Conservation (phyloP, 2,888 invertebrate species). For the Zeuzera pyrina region DNA sequence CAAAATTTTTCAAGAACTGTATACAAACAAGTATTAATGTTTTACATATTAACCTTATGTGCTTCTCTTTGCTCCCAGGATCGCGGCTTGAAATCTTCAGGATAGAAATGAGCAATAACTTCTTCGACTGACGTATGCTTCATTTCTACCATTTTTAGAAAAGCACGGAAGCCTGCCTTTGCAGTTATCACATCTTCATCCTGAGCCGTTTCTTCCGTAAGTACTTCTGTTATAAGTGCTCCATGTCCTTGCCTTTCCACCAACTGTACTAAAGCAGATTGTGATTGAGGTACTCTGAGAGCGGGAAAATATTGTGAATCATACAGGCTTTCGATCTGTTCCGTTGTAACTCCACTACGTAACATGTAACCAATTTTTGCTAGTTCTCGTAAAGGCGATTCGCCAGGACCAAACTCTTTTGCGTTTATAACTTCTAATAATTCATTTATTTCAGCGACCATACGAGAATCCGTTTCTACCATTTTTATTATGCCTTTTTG, state of each 20-base stretch:
- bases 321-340: constrained; percentile 84
- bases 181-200: constrained; percentile 85
- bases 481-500: constrained; percentile 68
- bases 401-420: constrained; percentile 86
- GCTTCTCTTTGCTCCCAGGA: constrained; percentile 86
- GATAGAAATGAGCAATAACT: constrained; percentile 85
- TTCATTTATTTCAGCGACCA: constrained; percentile 83
- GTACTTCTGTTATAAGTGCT: constrained; percentile 84
- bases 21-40: no score
- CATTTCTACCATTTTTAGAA: constrained; percentile 88
- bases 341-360: constrained; percentile 81
- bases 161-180: constrained; percentile 88
- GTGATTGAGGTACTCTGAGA: constrained; percentile 84
- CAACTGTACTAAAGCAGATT: constrained; percentile 86
- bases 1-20: no score
- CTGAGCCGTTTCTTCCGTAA: constrained; percentile 84
- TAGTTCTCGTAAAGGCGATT: constrained; percentile 83
- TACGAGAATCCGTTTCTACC: constrained; percentile 69
- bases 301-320: constrained; percentile 86
- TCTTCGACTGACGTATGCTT: constrained; percentile 88
- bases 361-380: constrained; percentile 87
- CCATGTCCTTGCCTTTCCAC: constrained; percentile 89
- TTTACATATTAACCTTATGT: constrained; percentile 76
- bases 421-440: constrained; percentile 81
- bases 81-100: constrained; percentile 86